A percentile compares a stretch with the other conserved stretches of the same genome.
Evolutionary conservation across 1,140 invertebrate genomes (phyloP).

Genomic region (Hesperophylax magnus): DNA sequence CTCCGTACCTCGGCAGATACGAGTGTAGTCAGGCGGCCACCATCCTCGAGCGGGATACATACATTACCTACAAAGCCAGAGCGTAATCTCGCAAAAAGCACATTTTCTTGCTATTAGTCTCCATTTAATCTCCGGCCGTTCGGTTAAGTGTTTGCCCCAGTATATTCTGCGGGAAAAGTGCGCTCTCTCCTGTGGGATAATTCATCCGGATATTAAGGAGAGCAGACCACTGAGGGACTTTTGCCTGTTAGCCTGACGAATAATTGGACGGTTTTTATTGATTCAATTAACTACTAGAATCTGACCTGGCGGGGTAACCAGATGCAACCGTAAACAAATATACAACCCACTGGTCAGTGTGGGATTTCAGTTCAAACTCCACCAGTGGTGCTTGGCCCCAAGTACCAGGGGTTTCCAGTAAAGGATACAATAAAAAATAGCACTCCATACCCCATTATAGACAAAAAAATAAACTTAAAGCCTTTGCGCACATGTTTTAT

Average conservation of each 20-base stretch:
- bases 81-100: slow-evolving; percentile 50
- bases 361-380: too few relatives aligned
- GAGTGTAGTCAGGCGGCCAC: background rate
- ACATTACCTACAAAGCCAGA: slow-evolving; percentile 22
- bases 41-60: slow-evolving; percentile 15
- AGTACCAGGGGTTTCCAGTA: too few relatives aligned
- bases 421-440: too few relatives aligned
- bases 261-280: background rate
- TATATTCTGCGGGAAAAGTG: slow-evolving; percentile 37
- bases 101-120: slow-evolving; percentile 54
- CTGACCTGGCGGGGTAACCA: background rate
- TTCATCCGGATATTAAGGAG: slow-evolving; percentile 13
- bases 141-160: slow-evolving; percentile 52
- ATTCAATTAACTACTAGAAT: background rate
- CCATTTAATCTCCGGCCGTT: slow-evolving; percentile 53
- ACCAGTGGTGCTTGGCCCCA: too few relatives aligned
- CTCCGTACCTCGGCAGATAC: background rate
- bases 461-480: too few relatives aligned
- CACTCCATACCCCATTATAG: too few relatives aligned
- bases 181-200: slow-evolving; percentile 28
- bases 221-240: too few relatives aligned
- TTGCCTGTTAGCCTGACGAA: too few relatives aligned
- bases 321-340: background rate
- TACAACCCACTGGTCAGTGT: background rate
- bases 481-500: too few relatives aligned